Evolutionary conservation across 1,140 invertebrate species (phyloP), one percentile per base, ranked within the genome.

Genomic region (Aporrectodea caliginosa): DNA sequence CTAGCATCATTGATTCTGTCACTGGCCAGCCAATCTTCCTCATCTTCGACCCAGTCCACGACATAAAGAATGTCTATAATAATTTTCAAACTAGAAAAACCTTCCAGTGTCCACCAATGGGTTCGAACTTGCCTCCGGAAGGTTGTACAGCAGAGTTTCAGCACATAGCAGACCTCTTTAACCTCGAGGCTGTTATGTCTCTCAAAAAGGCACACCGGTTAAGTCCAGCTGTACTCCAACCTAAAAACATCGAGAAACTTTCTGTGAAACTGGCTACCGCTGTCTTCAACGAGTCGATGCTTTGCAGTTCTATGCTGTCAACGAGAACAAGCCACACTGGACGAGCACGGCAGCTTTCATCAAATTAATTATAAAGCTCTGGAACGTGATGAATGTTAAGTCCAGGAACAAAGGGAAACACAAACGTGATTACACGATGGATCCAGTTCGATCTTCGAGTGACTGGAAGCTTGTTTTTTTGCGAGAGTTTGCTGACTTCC

Each of bases 301-400:
- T 14, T 72, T 72, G 14, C 2, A 14, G 2, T 72, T 29, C 27
- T 72, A 72, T 72, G 31, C 31, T 29, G 31, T 14, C 27, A 27
- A 72, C 27, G 70, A 72, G 27, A 27, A 27, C 6, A 72, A 32
- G 31, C 6, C n/a, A 2, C 2, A 72, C 14, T 72, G 70, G 70
- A 72, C n/a, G 6, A 29, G n/a, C 2, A 72, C 70, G 6, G 70
- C n/a, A 29, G 27, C 2, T 29, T 72, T 72, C 27, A 32, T 72
- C 27, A 14, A 6, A 32, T 72, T 72, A 27, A 27, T 72, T 6
- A 72, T 29, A 2, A 72, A 72, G 70, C 70, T 72, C 6, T 72
- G 70, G 70, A 32, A 72, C 31, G 31, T 72, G 31, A 72, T 72
- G 70, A 72, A 72, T 29, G 70, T 72, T 6, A 72, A 72, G 31